Conservation (phyloP, 2,113 vertebrate species). For the Scortum barcoo region DNA sequence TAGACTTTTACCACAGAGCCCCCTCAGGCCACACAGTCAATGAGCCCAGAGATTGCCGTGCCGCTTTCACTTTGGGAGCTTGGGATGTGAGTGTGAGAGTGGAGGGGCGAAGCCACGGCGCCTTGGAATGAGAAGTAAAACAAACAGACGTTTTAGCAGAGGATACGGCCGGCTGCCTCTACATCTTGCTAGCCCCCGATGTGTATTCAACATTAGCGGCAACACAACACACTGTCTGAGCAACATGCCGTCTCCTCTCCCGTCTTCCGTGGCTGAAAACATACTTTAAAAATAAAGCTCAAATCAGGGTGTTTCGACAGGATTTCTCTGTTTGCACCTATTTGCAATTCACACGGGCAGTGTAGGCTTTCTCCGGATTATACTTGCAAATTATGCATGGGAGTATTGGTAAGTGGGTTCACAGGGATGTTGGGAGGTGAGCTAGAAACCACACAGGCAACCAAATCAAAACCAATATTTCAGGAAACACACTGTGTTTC, state of each 20-base stretch:
- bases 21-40: conserved; percentile 63
- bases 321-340: conserved; percentile 26
- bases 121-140: conserved; percentile 56
- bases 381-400: conserved; percentile 75
- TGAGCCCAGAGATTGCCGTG: conserved; percentile 67
- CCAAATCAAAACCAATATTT: conserved; percentile 53
- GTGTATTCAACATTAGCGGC: conserved; percentile 47
- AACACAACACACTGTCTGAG: conserved; percentile 8
- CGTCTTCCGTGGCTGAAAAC: not conserved
- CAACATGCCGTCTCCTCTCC: not conserved
- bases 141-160: conserved; percentile 60
- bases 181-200: conserved; percentile 24
- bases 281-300: conserved; percentile 31
- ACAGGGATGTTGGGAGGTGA: conserved; percentile 52
- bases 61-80: conserved; percentile 60
- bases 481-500: conserved; percentile 6
- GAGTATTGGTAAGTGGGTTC: conserved; percentile 56
- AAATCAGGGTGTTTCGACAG: conserved; percentile 36
- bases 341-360: conserved; percentile 59
- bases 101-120: conserved; percentile 1
- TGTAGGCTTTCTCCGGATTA: conserved; percentile 44
- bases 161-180: conserved; percentile 37
- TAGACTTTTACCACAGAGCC: conserved; percentile 64
- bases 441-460: conserved; percentile 15
- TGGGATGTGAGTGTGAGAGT: conserved; percentile 36